Evolutionary conservation across 2,797 vertebrate species (phyloP).

Genomic region (Thamnophis elegans): DNA sequence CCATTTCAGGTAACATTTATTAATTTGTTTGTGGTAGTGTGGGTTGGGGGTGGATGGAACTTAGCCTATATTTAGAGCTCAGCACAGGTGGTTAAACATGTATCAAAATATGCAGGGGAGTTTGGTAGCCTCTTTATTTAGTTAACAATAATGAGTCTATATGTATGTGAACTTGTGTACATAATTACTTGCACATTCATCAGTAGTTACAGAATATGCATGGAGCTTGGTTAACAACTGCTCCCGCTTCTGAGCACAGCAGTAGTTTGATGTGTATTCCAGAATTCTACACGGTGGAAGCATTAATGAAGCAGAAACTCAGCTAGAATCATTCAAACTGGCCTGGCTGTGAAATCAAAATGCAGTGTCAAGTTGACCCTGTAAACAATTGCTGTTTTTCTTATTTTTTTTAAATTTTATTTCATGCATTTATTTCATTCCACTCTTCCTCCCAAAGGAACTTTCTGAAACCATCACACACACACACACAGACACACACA

Average conservation of each 20-base stretch:
- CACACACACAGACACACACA: too few species aligned
- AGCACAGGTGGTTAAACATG: background rate
- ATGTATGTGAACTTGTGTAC: background rate
- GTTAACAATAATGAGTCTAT: background rate
- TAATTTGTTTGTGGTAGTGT: background rate
- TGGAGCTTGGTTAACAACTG: background rate
- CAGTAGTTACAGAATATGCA: background rate
- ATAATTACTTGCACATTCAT: background rate
- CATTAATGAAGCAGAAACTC: background rate
- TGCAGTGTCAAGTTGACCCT: background rate
- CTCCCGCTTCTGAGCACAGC: background rate
- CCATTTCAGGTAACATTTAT: constrained; percentile 88
- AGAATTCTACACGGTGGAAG: background rate
- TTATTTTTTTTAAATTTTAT: background rate
- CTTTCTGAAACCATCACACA: background rate
- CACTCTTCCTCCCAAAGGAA: background rate
- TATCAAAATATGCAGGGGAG: background rate
- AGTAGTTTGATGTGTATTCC: background rate
- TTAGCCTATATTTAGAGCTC: background rate
- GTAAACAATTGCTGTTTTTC: background rate
- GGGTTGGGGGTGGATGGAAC: background rate
- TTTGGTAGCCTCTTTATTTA: background rate
- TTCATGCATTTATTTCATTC: background rate
- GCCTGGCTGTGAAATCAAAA: background rate
- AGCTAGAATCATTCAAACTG: background rate